Evolutionary conservation across 2,797 vertebrate species (phyloP).

Genomic region (Micromesistius poutassou): DNA sequence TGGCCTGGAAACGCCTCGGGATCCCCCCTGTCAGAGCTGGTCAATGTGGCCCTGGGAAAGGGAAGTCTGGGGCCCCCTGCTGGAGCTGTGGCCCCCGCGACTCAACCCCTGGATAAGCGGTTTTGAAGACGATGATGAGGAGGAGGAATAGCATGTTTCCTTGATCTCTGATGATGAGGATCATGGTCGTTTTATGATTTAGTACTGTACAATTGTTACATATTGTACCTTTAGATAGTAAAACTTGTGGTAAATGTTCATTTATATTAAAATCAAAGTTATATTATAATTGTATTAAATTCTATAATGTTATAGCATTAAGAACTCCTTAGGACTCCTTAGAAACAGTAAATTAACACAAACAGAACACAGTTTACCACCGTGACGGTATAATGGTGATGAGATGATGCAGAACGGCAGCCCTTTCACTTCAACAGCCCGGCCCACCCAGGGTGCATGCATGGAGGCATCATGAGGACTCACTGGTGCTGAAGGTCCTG

Average conservation of each 20-base stretch:
- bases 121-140: too few relatives aligned
- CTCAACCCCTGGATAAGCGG: too few relatives aligned
- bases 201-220: not conserved
- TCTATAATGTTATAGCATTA: not conserved
- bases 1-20: too few relatives aligned
- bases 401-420: slow-evolving; percentile 17
- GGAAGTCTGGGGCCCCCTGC: too few relatives aligned
- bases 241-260: not conserved
- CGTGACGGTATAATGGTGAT: slow-evolving; percentile 20
- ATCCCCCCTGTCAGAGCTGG: too few relatives aligned
- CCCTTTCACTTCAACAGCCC: not conserved
- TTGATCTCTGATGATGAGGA: too few relatives aligned
- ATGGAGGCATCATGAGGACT: slow-evolving; percentile 49
- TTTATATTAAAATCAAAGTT: not conserved
- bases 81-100: too few relatives aligned
- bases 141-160: too few relatives aligned
- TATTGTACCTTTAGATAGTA: not conserved
- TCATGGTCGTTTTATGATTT: not conserved
- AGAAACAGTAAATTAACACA: not conserved
- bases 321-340: not conserved
- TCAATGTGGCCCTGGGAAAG: too few relatives aligned
- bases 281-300: not conserved
- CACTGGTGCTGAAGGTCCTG: slow-evolving; percentile 84
- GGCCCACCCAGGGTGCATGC: not conserved
- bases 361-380: slow-evolving; percentile 24